A percentile compares a stretch with the other conserved stretches of the same genome.
Evolutionary conservation across 2,888 invertebrate genomes (phyloP).

Genomic region (Thysanoteuthis rhombus): DNA sequence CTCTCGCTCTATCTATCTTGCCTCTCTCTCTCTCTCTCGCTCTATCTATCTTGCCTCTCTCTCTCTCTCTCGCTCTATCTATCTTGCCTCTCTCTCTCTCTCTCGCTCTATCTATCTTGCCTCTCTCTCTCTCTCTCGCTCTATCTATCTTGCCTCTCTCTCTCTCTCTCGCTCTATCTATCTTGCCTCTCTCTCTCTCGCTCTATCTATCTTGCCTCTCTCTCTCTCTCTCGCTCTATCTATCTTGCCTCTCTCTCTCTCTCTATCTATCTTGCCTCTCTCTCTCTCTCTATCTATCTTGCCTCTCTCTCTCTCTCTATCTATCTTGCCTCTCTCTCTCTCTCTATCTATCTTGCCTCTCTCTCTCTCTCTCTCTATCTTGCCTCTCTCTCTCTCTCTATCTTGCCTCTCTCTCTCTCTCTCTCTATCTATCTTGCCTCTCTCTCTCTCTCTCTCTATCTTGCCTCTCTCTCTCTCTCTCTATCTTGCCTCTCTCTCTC

Average conservation of each 20-base stretch:
- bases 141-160: no score
- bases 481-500: no score
- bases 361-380: not conserved
- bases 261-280: not conserved
- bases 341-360: not conserved
- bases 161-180: no score
- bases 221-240: not conserved
- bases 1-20: not conserved
- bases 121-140: not conserved
- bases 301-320: not conserved
- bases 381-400: no score
- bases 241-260: not conserved
- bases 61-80: no score
- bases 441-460: no score
- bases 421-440: no score
- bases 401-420: no score
- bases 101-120: not conserved
- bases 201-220: not conserved
- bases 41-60: not conserved
- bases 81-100: not conserved
- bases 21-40: not conserved
- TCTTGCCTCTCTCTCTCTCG: no score
- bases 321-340: rapidly evolving
- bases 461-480: no score
- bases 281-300: not conserved